Base-by-base conservation (phyloP, 2,797 vertebrate species). In the Phyllotis vaccarum region DNA sequence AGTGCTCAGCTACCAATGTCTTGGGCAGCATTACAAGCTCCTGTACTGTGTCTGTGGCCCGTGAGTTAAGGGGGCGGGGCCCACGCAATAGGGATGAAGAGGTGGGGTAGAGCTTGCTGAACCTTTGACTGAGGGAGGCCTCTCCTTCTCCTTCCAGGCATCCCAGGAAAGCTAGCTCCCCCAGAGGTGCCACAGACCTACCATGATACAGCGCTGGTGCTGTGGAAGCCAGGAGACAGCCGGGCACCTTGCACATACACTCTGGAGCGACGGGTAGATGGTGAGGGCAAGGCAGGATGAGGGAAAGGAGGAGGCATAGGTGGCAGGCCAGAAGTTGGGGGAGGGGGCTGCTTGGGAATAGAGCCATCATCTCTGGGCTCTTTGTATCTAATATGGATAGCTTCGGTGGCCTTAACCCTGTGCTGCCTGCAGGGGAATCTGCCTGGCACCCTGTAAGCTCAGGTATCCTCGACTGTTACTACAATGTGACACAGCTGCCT, bases 131-230 rank as follows among this genome's bases (percentile, higher is more conserved):
- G 56, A 80, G 19, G 56, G 83, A n/a, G 19, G 49, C 43, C 79
- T 79, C 46, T 86, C 40, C 7, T 79, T 70, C 2, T 95, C 76
- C 92, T 10, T 3, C 87, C 82, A 99, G 99, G 99, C 64, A 97
- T 99, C 46, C 99, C 99, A 0, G 99, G 99, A 95, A 98, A 99
- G 79, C 99, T 99, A 0, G 99, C 99, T 22, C 99, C 99, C 4
- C 99, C 99, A 0, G 99, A 99, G 98, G 98, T 99, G 92, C 99
- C 99, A 76, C 99, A 99, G 98, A 99, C 99, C 97, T 99, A 99
- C 98, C 99, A 99, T 97, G 99, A 99, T 98, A 99, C 99, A 0
- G 99, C 99, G 0, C 97, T 99, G 98, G 99, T 99, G 66, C 97
- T 99, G 66, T 99, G 99, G 99, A 99, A 99, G 95, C 99, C 99